Conservation (phyloP, 2,113 vertebrate genomes). For the Chamaea fasciata region DNA sequence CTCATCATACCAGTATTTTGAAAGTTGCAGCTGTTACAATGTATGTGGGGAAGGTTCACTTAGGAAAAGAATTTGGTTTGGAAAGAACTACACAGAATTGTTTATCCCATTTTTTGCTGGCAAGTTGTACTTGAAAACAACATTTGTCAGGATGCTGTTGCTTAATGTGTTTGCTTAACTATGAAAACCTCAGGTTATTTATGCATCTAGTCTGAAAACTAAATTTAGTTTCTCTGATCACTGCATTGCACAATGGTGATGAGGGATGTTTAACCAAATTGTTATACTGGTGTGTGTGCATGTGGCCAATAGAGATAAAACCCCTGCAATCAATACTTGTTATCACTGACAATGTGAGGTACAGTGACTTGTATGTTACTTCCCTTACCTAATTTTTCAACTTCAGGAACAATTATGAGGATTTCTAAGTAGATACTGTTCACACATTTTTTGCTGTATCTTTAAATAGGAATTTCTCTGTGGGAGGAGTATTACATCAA, state of each 20-base stretch:
- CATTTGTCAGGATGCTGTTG: slow-evolving; percentile 21
- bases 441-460: background rate
- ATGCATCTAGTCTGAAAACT: background rate
- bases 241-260: background rate
- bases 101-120: background rate
- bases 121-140: background rate
- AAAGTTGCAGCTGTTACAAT: background rate
- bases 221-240: background rate
- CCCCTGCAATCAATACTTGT: background rate
- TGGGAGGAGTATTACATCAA: background rate
- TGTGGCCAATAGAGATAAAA: background rate
- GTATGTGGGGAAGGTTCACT: background rate
- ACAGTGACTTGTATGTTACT: background rate
- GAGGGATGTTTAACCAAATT: background rate
- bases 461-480: background rate
- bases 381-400: background rate
- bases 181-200: background rate
- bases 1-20: background rate
- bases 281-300: background rate
- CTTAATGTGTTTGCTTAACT: background rate
- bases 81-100: background rate
- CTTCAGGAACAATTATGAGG: background rate
- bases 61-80: background rate
- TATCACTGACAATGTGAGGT: background rate
- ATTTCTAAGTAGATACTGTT: background rate